These are phyloP conservation scores for Argyresthia albistria DNA, from an alignment of 2,888 invertebrate species.

Conservation along the genomic window DNA sequence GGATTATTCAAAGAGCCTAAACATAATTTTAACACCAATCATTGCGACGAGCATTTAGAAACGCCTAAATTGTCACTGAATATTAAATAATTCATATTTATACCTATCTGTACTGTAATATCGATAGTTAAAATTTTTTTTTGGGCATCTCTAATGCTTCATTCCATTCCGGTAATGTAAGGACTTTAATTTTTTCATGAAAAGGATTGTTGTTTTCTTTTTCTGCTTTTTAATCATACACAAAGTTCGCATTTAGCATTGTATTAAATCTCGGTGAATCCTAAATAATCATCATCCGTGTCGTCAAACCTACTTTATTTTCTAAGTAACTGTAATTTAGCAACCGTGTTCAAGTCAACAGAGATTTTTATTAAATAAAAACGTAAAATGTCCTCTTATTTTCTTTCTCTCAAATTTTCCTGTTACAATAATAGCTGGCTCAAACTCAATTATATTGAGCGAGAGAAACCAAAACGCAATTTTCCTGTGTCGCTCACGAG, in stretches of 20 bases:
- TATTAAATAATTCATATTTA: too few relatives aligned
- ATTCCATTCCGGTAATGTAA: too few relatives aligned
- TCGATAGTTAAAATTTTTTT: too few relatives aligned
- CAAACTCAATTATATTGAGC: conserved; percentile 2
- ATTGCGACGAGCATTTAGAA: too few relatives aligned
- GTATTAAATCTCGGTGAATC: neutral
- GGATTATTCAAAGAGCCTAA: conserved; percentile 1
- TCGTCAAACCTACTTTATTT: neutral
- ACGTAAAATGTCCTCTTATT: conserved; percentile 29
- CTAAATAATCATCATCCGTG: neutral
- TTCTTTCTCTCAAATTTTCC: conserved; percentile 12
- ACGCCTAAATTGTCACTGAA: too few relatives aligned
- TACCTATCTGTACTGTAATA: too few relatives aligned
- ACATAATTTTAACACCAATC: too few relatives aligned
- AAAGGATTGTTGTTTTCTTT: too few relatives aligned
- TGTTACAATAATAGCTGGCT: conserved; percentile 1
- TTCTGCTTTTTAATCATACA: too few relatives aligned
- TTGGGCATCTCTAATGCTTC: too few relatives aligned
- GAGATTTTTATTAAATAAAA: conserved; percentile 70
- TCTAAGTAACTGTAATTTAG: conserved; percentile 64
- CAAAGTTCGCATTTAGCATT: neutral
- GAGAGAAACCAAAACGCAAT: conserved; percentile 25
- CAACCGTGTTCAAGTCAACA: conserved; percentile 72
- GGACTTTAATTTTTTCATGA: too few relatives aligned
- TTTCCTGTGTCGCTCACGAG: conserved; percentile 13